A percentile compares a stretch with the other conserved stretches of the same genome.
phyloP scores from a whole-genome alignment of 2,888 invertebrate genomes.

The Dyspetes luteomarginatus region DNA sequence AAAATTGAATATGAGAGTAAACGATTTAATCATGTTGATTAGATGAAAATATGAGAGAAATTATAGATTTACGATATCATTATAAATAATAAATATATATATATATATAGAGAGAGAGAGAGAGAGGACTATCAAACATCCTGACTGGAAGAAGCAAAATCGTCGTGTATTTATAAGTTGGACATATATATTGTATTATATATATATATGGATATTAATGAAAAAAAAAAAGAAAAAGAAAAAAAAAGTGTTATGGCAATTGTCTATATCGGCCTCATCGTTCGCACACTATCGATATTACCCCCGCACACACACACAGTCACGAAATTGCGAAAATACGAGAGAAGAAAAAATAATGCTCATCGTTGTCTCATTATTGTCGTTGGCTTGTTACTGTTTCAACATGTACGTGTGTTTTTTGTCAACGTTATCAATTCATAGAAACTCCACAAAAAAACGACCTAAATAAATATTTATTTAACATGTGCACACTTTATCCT shows the following conservation, averaged over 20 bases:
- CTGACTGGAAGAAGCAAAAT: conserved; percentile 35
- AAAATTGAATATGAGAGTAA: conserved; percentile 29
- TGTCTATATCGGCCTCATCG: conserved; percentile 60
- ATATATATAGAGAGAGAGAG: no score
- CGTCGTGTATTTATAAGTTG: conserved; percentile 55
- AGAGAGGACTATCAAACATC: conserved; percentile 52
- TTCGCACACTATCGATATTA: conserved; percentile 62
- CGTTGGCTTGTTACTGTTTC: conserved; percentile 62
- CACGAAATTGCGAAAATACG: conserved; percentile 3
- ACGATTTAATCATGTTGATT: conserved; percentile 57
- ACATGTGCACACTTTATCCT: no score
- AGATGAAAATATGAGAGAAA: conserved; percentile 36
- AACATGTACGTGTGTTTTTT: conserved; percentile 61
- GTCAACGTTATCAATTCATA: conserved; percentile 53
- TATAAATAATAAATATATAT: no score
- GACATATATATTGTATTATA: conserved; percentile 3
- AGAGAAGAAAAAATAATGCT: conserved; percentile 28
- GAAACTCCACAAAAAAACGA: conserved; percentile 57
- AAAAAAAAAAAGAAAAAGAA: conserved; percentile 26
- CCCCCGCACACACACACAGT: conserved; percentile 26
- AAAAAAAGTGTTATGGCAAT: conserved; percentile 52
- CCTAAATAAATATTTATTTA: conserved; percentile 48
- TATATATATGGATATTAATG: neutral
- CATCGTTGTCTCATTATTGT: conserved; percentile 78
- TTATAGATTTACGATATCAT: conserved; percentile 49